Evolutionary conservation across 2,113 vertebrate genomes (phyloP).

Genomic region (Tursiops truncatus): DNA sequence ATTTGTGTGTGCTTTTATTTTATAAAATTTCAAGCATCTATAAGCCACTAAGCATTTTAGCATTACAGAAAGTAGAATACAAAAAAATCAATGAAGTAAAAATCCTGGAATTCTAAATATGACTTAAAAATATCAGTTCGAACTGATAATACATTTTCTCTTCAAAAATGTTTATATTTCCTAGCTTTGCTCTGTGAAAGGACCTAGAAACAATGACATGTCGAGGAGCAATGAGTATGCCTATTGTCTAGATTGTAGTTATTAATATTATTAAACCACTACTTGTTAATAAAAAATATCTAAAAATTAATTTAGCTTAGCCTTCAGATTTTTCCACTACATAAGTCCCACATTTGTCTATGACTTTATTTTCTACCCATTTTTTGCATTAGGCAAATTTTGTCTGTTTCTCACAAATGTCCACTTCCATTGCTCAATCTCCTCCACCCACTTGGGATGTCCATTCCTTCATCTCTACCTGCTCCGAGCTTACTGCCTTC

Average conservation of each 20-base stretch:
- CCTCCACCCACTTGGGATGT: not conserved
- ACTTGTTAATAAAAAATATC: not conserved
- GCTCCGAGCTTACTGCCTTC: not conserved
- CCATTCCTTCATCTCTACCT: not conserved
- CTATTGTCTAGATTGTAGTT: not conserved
- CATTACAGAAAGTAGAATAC: not conserved
- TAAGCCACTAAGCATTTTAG: not conserved
- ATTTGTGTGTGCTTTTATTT: not conserved
- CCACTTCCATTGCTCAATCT: not conserved
- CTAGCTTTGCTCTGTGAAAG: not conserved
- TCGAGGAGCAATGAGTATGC: not conserved
- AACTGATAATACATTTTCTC: not conserved
- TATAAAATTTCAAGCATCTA: not conserved
- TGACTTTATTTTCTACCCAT: not conserved
- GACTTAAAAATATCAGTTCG: not conserved
- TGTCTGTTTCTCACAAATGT: not conserved
- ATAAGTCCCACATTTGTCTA: not conserved
- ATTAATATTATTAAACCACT: not conserved
- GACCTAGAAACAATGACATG: not conserved
- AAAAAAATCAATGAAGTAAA: not conserved
- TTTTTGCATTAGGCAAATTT: not conserved
- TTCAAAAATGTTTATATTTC: not conserved
- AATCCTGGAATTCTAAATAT: not conserved
- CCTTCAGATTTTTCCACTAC: not conserved
- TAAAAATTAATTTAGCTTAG: not conserved